Percentiles rank a stretch among this genome's conserved stretches.
These are phyloP conservation scores for Neoseiulus cucumeris DNA, from an alignment of 1,140 invertebrate species.

Conservation along the genomic window DNA sequence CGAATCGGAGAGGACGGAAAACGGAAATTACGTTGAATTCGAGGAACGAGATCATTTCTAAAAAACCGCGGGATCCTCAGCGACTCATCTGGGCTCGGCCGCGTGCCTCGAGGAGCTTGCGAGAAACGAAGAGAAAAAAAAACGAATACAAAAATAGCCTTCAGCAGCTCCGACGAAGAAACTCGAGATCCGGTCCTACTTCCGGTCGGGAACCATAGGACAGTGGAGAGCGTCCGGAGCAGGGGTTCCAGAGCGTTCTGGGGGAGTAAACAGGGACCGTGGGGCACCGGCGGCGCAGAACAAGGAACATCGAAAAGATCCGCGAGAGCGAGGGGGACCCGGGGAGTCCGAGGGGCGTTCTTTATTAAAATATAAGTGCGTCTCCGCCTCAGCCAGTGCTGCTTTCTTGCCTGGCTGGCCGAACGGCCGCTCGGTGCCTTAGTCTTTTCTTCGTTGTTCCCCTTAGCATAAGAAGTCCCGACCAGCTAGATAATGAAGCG, in stretches of 20 bases:
- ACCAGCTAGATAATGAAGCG: not conserved
- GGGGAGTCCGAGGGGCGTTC: not conserved
- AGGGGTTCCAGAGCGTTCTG: no score
- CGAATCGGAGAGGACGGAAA: no score
- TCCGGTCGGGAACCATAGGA: not conserved
- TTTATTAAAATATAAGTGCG: constrained; percentile 11
- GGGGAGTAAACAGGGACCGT: no score
- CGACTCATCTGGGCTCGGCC: no score
- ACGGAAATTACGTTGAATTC: no score
- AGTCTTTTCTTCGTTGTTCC: not conserved
- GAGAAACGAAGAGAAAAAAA: not conserved
- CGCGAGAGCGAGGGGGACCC: not conserved
- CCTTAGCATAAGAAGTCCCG: not conserved
- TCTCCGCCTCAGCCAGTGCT: not conserved
- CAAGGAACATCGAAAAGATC: not conserved
- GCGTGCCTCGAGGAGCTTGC: no score
- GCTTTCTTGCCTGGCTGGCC: not conserved
- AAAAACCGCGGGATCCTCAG: no score
- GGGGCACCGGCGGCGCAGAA: no score
- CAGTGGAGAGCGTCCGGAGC: not conserved
- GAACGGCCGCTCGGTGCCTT: not conserved
- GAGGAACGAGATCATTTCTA: no score
- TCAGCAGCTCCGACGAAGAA: not conserved
- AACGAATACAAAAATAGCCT: not conserved
- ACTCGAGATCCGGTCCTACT: not conserved